phyloP scores from a whole-genome alignment of 2,888 invertebrate genomes.

The Colostygia pectinataria region DNA sequence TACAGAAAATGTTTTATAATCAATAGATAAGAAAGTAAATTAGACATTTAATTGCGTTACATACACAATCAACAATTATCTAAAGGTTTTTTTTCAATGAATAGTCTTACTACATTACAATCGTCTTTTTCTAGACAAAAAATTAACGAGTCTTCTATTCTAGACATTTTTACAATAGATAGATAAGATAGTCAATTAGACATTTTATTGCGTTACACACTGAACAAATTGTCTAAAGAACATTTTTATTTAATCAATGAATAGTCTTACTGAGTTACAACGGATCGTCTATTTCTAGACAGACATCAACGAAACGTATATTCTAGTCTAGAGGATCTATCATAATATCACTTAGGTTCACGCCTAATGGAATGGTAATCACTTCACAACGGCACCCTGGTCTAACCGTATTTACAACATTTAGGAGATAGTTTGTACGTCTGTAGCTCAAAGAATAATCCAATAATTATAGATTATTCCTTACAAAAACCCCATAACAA shows the following conservation, averaged over 20 bases:
- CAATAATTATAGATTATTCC: no score
- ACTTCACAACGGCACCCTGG: slow-evolving; percentile 59
- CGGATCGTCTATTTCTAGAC: slow-evolving; percentile 23
- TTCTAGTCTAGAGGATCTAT: slow-evolving; percentile 34
- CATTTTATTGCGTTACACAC: slow-evolving; percentile 2
- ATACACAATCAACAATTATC: not conserved
- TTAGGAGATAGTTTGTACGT: slow-evolving; percentile 49
- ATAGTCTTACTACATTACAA: not conserved
- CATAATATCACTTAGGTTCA: slow-evolving; percentile 61
- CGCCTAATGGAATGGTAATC: slow-evolving; percentile 59
- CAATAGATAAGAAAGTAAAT: no score
- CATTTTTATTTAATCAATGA: no score
- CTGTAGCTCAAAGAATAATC: slow-evolving; percentile 25
- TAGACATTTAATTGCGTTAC: not conserved
- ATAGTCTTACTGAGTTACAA: slow-evolving; percentile 2
- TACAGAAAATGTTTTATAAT: slow-evolving; percentile 45
- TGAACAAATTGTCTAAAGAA: slow-evolving; percentile 23
- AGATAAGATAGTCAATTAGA: no score
- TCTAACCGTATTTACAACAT: slow-evolving; percentile 43
- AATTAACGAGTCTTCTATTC: slow-evolving; percentile 2
- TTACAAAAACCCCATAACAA: no score
- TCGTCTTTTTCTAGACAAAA: not conserved
- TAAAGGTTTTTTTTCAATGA: not conserved
- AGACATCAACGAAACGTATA: slow-evolving; percentile 26
- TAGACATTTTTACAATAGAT: slow-evolving; percentile 8